Evolutionary conservation across 2,113 vertebrate species (phyloP).

Genomic region (Bolborhynchus lineola): DNA sequence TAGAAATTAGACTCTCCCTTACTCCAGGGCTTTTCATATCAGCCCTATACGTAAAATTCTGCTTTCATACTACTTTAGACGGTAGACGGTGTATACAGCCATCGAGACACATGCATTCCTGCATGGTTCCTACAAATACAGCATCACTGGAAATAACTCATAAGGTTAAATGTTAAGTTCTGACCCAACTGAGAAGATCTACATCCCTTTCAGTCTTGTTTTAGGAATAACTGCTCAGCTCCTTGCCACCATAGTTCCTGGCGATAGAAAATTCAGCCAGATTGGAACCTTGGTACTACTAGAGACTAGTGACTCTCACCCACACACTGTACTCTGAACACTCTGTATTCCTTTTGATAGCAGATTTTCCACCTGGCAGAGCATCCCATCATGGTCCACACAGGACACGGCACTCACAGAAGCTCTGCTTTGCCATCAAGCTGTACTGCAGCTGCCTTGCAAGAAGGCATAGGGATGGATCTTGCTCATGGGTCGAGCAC

Average conservation of each 20-base stretch:
- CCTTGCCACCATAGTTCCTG: not conserved
- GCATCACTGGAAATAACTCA: not conserved
- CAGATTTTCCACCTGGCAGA: not conserved
- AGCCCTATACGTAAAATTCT: not conserved
- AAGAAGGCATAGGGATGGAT: not conserved
- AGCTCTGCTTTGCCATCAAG: not conserved
- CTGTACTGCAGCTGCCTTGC: not conserved
- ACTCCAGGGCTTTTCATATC: not conserved
- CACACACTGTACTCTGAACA: too few species aligned
- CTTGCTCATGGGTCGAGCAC: not conserved
- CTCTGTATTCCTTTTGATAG: not conserved
- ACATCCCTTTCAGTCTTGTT: not conserved
- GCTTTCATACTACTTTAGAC: not conserved
- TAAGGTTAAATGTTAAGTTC: not conserved
- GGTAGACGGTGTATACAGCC: not conserved
- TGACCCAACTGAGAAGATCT: not conserved
- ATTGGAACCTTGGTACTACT: not conserved
- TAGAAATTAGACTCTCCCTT: not conserved
- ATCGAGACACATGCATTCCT: not conserved
- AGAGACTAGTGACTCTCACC: not conserved
- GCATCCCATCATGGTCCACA: rapidly evolving
- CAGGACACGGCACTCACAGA: rapidly evolving
- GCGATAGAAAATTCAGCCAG: not conserved
- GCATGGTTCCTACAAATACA: not conserved
- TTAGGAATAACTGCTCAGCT: not conserved